phyloP scores from a whole-genome alignment of 1,140 invertebrate genomes.

The Steinernema khuongi region DNA sequence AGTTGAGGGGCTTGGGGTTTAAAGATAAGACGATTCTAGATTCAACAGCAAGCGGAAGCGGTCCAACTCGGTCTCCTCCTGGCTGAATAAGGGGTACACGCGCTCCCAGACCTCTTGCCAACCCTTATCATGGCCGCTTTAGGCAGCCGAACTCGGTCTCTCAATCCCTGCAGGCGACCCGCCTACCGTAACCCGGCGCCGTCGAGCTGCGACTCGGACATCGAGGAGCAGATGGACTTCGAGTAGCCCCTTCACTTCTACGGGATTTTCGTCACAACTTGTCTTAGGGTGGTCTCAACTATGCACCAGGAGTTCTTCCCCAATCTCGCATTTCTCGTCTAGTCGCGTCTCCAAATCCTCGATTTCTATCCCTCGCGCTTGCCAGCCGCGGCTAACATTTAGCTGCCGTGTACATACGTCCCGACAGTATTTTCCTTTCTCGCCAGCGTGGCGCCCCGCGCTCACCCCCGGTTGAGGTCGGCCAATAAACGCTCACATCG shows the following conservation, averaged over 20 bases:
- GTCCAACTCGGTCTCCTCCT: slow-evolving; percentile 30
- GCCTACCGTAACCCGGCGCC: neutral
- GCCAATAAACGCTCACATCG: no score
- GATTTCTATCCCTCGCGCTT: slow-evolving; percentile 3
- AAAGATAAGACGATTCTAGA: no score
- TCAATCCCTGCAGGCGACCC: neutral
- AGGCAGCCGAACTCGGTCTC: slow-evolving; percentile 29
- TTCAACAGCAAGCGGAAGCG: slow-evolving; percentile 29
- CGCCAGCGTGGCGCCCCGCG: no score
- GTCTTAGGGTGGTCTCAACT: slow-evolving; percentile 5
- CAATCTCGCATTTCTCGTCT: slow-evolving; percentile 11
- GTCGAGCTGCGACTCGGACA: neutral
- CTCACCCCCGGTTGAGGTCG: no score
- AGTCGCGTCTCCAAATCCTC: neutral
- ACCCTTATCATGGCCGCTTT: neutral
- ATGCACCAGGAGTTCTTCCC: neutral
- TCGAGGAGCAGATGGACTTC: slow-evolving; percentile 12
- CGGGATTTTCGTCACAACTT: slow-evolving; percentile 4
- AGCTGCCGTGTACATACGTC: no score
- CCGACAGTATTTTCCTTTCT: no score
- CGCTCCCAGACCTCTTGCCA: neutral
- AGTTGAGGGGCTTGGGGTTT: no score
- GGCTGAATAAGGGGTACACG: slow-evolving; percentile 24
- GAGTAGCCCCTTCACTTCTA: neutral
- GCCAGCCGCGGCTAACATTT: slow-evolving; percentile 1